These are phyloP conservation scores for Lipotes vexillifer DNA, from an alignment of 2,113 vertebrate genomes.

Conservation along the genomic window DNA sequence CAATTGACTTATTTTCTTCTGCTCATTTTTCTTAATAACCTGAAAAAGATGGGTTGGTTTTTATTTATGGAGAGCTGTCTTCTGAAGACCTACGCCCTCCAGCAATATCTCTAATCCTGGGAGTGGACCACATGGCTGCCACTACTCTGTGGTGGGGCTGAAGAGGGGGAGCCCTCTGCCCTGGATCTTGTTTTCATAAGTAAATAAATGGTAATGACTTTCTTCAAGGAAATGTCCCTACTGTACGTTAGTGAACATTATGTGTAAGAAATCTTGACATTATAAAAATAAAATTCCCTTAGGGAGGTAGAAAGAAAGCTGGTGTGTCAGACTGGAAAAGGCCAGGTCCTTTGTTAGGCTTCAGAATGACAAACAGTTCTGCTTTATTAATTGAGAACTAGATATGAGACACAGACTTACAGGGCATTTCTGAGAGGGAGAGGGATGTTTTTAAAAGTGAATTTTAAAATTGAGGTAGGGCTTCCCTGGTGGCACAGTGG, in stretches of 20 bases:
- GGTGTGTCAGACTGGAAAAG: neutral
- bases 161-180: neutral
- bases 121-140: neutral
- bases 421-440: neutral
- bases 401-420: neutral
- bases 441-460: too few species aligned
- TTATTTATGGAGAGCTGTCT: neutral
- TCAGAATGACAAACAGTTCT: neutral
- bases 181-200: neutral
- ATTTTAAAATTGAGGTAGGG: neutral
- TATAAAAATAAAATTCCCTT: neutral
- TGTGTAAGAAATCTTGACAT: neutral
- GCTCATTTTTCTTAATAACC: neutral
- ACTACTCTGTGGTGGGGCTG: neutral
- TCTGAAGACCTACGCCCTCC: neutral
- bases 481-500: too few species aligned
- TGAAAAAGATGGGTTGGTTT: neutral
- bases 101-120: neutral
- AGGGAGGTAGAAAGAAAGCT: too few species aligned
- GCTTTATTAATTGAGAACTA: neutral
- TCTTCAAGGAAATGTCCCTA: neutral
- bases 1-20: neutral
- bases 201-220: neutral
- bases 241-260: neutral
- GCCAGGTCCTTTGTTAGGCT: neutral